phyloP scores from a whole-genome alignment of 2,113 vertebrate species.

The Anser cygnoides region DNA sequence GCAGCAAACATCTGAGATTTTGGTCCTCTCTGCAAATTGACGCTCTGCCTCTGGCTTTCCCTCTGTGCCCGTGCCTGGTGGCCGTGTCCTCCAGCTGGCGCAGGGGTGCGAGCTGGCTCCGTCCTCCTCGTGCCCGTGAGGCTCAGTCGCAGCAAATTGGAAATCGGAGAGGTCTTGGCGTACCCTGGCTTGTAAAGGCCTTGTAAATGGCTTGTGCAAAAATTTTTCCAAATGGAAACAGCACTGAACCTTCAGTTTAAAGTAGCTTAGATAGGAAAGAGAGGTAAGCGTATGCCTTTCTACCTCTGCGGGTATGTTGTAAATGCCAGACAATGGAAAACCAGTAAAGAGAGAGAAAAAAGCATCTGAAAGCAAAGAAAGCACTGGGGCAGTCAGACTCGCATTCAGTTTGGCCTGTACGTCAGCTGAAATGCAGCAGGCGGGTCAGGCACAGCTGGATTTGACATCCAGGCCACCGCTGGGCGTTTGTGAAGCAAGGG shows the following conservation, averaged over 20 bases:
- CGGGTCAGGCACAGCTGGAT: slow-evolving; percentile 7
- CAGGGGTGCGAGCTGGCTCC: slow-evolving; percentile 50
- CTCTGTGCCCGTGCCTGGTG: not conserved
- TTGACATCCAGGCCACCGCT: not conserved
- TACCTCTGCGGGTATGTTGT: slow-evolving; percentile 52
- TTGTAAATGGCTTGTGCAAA: slow-evolving; percentile 69
- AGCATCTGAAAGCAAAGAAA: slow-evolving; percentile 41
- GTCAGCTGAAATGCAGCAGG: not conserved
- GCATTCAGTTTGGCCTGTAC: not conserved
- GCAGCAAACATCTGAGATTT: not conserved
- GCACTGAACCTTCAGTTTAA: slow-evolving; percentile 40
- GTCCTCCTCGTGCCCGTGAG: slow-evolving; percentile 58
- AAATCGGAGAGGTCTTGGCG: slow-evolving; percentile 69
- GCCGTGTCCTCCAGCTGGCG: not conserved
- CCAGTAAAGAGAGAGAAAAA: slow-evolving; percentile 48
- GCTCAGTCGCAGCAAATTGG: slow-evolving; percentile 56
- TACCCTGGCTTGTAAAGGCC: slow-evolving; percentile 65
- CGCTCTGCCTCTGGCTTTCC: not conserved
- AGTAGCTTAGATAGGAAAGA: slow-evolving; percentile 66
- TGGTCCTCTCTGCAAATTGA: not conserved
- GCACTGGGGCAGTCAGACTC: not conserved
- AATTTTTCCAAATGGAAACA: slow-evolving; percentile 74
- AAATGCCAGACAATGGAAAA: slow-evolving; percentile 74
- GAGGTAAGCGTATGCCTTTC: slow-evolving; percentile 60
- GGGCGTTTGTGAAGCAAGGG: not conserved